phyloP scores from a whole-genome alignment of 1,140 invertebrate genomes.

The Megathymus violae region DNA sequence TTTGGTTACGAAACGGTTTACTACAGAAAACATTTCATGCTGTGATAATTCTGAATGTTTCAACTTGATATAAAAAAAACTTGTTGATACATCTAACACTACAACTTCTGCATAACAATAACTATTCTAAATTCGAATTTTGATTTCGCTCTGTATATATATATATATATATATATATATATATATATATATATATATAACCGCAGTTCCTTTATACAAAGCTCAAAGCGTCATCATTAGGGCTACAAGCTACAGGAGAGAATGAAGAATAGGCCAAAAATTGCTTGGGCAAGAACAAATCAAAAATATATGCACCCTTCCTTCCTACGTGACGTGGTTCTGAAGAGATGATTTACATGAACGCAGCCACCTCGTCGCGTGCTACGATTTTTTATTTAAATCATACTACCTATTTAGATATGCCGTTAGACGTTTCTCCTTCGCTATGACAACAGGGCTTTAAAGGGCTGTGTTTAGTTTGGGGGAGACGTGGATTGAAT shows the following conservation, averaged over 20 bases:
- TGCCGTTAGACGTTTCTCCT: constrained; percentile 65
- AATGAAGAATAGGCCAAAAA: constrained; percentile 63
- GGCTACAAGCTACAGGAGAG: constrained; percentile 28
- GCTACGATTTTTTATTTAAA: constrained; percentile 81
- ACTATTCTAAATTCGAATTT: constrained; percentile 1
- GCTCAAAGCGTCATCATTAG: constrained; percentile 47
- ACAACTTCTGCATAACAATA: constrained; percentile 29
- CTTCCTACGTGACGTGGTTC: constrained; percentile 69
- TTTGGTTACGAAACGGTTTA: no score
- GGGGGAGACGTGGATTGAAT: constrained; percentile 49
- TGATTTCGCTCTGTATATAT: constrained; percentile 11
- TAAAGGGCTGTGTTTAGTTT: constrained; percentile 51
- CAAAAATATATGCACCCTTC: constrained; percentile 83
- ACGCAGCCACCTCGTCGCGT: constrained; percentile 66
- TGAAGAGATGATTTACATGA: constrained; percentile 71
- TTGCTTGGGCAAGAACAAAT: constrained; percentile 76
- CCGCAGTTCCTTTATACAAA: constrained; percentile 15
- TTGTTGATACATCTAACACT: constrained; percentile 3
- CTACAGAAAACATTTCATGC: no score
- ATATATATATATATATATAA: no score
- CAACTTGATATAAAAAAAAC: no score
- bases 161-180: no score
- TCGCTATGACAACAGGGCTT: constrained; percentile 46
- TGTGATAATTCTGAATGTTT: no score
- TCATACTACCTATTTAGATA: constrained; percentile 75